phyloP scores from a whole-genome alignment of 2,888 invertebrate species.

The Syrphus vitripennis region DNA sequence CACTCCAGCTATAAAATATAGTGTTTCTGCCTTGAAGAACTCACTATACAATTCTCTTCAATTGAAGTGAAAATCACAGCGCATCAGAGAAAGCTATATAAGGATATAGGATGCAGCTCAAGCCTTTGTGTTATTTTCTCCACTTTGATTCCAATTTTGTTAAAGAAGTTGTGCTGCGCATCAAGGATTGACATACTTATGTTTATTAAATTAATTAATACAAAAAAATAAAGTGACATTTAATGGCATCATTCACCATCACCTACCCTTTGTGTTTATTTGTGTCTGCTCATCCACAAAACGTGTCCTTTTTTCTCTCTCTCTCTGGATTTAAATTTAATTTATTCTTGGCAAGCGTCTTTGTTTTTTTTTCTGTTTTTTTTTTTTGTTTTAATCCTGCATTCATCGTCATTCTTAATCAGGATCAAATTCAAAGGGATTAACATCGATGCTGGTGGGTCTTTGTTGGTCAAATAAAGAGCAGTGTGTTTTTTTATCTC shows the following conservation, averaged over 20 bases:
- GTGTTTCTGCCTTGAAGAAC: slow-evolving; percentile 2
- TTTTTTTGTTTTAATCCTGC: background rate
- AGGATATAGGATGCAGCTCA: background rate
- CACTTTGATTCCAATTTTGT: background rate
- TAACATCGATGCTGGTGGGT: background rate
- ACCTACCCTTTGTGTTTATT: background rate
- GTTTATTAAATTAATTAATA: background rate
- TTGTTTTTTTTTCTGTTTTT: background rate
- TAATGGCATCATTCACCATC: background rate
- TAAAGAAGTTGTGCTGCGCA: background rate
- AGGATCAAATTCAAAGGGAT: slow-evolving; percentile 16
- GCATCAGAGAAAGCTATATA: background rate
- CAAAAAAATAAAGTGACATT: background rate
- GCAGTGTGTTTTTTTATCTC: slow-evolving; percentile 1
- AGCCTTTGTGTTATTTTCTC: slow-evolving; percentile 14
- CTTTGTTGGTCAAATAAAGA: slow-evolving; percentile 13
- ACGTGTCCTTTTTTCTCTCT: background rate
- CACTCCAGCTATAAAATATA: background rate
- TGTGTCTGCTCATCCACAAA: background rate
- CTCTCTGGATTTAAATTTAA: slow-evolving; percentile 9
- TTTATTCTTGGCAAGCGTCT: background rate
- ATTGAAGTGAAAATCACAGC: slow-evolving; percentile 13
- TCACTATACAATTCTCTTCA: background rate
- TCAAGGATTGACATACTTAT: slow-evolving; percentile 17
- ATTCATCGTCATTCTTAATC: slow-evolving; percentile 2